phyloP scores from a whole-genome alignment of 2,113 vertebrate genomes.

The Haemorhous mexicanus region DNA sequence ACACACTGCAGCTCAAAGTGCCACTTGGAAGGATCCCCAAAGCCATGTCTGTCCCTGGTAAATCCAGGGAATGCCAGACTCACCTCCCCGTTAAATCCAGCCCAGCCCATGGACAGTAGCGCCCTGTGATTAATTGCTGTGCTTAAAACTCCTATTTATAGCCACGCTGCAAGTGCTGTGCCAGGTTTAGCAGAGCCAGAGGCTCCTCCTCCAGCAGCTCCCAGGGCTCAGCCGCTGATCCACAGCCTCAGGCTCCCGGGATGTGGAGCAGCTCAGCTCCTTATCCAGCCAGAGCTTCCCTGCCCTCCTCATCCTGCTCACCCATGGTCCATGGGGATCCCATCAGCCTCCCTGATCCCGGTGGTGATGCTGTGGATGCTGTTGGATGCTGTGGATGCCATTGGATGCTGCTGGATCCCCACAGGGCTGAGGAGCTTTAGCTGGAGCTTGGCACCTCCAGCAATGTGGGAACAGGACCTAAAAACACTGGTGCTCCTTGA shows the following conservation, averaged over 20 bases:
- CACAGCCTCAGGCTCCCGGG: background rate
- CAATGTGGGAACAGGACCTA: background rate
- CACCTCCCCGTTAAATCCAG: background rate
- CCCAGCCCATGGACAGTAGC: background rate
- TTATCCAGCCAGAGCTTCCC: rapidly evolving
- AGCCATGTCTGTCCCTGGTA: background rate
- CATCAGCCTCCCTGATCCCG: background rate
- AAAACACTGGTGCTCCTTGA: background rate
- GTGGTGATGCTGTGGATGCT: rapidly evolving
- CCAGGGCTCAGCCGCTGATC: background rate
- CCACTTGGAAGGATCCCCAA: background rate
- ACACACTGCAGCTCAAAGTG: rapidly evolving
- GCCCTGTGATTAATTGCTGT: constrained; percentile 2
- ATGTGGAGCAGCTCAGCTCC: background rate
- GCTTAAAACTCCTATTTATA: constrained; percentile 51
- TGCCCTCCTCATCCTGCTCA: background rate
- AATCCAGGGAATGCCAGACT: background rate
- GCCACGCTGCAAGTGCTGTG: background rate
- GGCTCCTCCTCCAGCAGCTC: background rate
- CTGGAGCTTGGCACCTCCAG: rapidly evolving
- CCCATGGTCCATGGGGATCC: rapidly evolving
- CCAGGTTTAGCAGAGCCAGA: background rate
- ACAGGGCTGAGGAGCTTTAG: background rate
- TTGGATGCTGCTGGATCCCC: background rate
- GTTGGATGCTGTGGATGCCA: rapidly evolving